phyloP scores from a whole-genome alignment of 2,888 invertebrate genomes.

The Antheraea yamamai region DNA sequence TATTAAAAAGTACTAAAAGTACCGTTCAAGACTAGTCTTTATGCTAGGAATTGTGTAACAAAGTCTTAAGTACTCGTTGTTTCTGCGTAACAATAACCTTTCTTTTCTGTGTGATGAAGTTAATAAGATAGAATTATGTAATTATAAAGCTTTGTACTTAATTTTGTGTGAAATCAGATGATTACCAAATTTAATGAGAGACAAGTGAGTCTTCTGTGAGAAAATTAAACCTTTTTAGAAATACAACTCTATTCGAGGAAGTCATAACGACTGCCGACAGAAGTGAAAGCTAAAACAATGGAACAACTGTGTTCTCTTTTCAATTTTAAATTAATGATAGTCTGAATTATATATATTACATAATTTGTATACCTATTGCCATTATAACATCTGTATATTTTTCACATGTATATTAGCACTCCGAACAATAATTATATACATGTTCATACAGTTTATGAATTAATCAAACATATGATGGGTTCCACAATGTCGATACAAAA shows the following conservation, averaged over 20 bases:
- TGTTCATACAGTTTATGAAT: too few relatives aligned
- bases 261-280: too few relatives aligned
- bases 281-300: too few relatives aligned
- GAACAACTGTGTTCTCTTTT: too few relatives aligned
- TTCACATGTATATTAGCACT: too few relatives aligned
- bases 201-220: neutral
- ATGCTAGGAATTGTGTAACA: neutral
- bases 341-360: too few relatives aligned
- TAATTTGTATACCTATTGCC: too few relatives aligned
- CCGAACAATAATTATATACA: too few relatives aligned
- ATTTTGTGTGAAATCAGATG: neutral
- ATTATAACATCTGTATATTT: too few relatives aligned
- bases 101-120: neutral
- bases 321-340: too few relatives aligned
- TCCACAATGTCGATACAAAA: too few relatives aligned
- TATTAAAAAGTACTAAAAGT: neutral
- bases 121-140: neutral
- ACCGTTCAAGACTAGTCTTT: neutral
- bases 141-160: neutral
- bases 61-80: neutral
- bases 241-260: neutral
- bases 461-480: too few relatives aligned
- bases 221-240: neutral
- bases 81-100: neutral
- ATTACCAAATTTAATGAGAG: neutral